These are phyloP conservation scores for Enteromius paludinosus DNA, from an alignment of 2,797 vertebrate genomes.

Conservation along the genomic window DNA sequence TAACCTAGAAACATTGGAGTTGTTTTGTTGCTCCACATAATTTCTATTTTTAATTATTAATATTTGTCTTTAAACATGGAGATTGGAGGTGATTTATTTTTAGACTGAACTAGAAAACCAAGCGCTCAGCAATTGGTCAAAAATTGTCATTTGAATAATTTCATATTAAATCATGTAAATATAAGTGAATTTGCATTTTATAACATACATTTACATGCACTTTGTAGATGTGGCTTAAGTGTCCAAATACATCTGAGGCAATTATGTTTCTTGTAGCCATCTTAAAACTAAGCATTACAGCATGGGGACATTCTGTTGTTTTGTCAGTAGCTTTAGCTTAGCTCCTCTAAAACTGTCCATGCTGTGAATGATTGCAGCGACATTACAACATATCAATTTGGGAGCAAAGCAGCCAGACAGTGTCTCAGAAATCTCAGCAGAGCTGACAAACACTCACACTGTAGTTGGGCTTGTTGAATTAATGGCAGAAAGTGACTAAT, in stretches of 20 bases:
- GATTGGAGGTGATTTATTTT: slow-evolving; percentile 40
- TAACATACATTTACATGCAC: background rate
- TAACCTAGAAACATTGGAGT: background rate
- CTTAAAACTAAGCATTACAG: background rate
- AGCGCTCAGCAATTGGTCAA: background rate
- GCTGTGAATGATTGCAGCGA: background rate
- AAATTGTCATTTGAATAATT: background rate
- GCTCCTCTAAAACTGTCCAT: background rate
- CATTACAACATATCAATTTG: slow-evolving; percentile 16
- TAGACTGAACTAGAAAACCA: background rate
- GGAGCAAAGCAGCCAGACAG: background rate
- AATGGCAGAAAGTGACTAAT: slow-evolving; percentile 76
- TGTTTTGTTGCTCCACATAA: background rate
- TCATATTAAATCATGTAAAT: background rate
- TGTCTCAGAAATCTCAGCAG: slow-evolving; percentile 47
- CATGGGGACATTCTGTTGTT: background rate
- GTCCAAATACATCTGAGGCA: background rate
- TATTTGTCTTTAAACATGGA: slow-evolving; percentile 38
- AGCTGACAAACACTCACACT: slow-evolving; percentile 66
- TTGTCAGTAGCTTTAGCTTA: background rate
- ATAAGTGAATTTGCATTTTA: background rate
- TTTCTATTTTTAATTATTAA: slow-evolving; percentile 9
- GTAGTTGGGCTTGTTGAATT: slow-evolving; percentile 68
- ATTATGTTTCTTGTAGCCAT: background rate
- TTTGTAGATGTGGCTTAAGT: background rate